Evolutionary conservation across 2,888 invertebrate species (phyloP).

Genomic region (Watsonalla binaria): DNA sequence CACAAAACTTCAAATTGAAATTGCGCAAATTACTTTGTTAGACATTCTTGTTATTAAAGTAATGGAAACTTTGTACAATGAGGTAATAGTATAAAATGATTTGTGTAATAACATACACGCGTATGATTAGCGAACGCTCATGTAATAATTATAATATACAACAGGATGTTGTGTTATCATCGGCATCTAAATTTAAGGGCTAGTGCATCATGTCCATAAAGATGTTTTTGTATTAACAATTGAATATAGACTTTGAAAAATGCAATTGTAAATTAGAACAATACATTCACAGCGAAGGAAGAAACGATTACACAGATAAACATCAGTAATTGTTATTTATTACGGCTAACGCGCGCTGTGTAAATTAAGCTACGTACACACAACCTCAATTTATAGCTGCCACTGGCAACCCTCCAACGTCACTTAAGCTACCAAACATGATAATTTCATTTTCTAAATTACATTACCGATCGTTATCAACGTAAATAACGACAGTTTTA

Average conservation of each 20-base stretch:
- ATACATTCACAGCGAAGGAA: slow-evolving; percentile 41
- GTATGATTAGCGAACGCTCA: slow-evolving; percentile 13
- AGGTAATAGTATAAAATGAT: slow-evolving; percentile 14
- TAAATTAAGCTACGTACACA: slow-evolving; percentile 48
- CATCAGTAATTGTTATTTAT: slow-evolving; percentile 56
- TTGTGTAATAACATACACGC: slow-evolving; percentile 16
- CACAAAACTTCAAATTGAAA: slow-evolving; percentile 6
- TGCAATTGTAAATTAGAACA: slow-evolving; percentile 46
- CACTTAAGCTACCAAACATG: slow-evolving; percentile 43
- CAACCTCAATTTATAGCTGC: slow-evolving; percentile 47
- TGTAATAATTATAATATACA: slow-evolving; percentile 18
- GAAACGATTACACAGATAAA: slow-evolving; percentile 60
- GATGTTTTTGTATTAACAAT: slow-evolving; percentile 19
- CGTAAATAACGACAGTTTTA: slow-evolving; percentile 32
- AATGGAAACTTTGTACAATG: slow-evolving; percentile 7
- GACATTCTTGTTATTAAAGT: slow-evolving; percentile 11
- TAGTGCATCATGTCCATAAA: slow-evolving; percentile 15
- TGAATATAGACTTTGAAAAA: slow-evolving; percentile 30
- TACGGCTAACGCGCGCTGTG: slow-evolving; percentile 52
- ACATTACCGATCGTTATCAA: slow-evolving; percentile 49
- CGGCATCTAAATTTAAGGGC: slow-evolving; percentile 26
- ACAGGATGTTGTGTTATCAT: slow-evolving; percentile 28
- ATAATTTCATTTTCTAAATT: slow-evolving; percentile 63
- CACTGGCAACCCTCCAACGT: slow-evolving; percentile 34
- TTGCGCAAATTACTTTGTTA: slow-evolving; percentile 19